Evolutionary conservation across 2,888 invertebrate species (phyloP), one percentile per base, ranked within the genome.

Genomic region (Trachelus troglodyta): DNA sequence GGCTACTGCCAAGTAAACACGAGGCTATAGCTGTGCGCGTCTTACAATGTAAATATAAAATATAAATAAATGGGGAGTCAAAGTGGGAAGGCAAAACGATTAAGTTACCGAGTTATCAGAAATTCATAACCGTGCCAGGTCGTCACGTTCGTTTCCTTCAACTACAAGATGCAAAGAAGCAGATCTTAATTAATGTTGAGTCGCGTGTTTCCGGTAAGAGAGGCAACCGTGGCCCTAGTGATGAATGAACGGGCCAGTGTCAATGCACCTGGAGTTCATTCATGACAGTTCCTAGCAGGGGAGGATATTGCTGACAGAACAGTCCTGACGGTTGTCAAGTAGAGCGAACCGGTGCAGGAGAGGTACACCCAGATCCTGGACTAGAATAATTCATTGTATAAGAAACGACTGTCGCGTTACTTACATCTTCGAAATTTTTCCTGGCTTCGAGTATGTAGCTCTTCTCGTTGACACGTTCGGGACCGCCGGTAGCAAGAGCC

Each of bases 381-480:
- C 9, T 2, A 23, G 9, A 56, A 23, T 23, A 9, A 56, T 0
- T 56, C 23, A 23, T 56, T 15, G 2, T 15, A 56, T 9, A 23
- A 9, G 23, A 56, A 23, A 56, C 6, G 23, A 56, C 56, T 23
- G 23, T 56, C 56, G 23, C 23, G 12, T 37, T 80, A 90, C 90
- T 90, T 82, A 90, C 90, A 78, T 90, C 90, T 77, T 89, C 90
- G 83, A 87, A 88, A 81, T 83, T 89, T 83, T 86, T 90, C 81
- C 85, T 84, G n/a, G 87, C 85, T 78, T 91, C 91, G 81, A 91
- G 84, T 78, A 91, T 91, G 81, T 91, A 90, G 81, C 91, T 91
- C 81, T 90, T 91, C 83, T 91, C 91, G 82, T 89, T 76, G 12
- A 79, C 74, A 33, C 78, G 78, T 56, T 78, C 78, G 34, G 78